Percentiles rank a stretch among this genome's conserved stretches.
Evolutionary conservation across 2,797 vertebrate genomes (phyloP).

Genomic region (Meriones psammophilus): DNA sequence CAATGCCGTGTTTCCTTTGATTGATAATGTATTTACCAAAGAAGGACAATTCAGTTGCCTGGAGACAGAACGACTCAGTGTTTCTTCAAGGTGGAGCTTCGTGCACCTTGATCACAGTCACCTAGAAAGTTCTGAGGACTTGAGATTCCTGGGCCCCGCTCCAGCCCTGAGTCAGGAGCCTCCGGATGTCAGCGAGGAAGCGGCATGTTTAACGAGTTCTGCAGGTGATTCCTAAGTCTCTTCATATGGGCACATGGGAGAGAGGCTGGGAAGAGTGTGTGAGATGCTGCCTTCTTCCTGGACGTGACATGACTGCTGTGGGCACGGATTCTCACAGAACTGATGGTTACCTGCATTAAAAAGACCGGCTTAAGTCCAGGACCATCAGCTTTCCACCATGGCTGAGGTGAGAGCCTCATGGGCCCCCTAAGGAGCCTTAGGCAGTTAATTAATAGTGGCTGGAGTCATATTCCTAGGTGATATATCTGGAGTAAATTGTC

Average conservation of each 20-base stretch:
- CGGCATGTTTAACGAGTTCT: neutral
- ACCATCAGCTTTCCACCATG: no score
- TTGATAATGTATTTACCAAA: conserved; percentile 36
- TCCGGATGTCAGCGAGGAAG: neutral
- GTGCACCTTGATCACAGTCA: neutral
- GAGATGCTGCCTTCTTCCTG: no score
- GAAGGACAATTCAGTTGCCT: conserved; percentile 35
- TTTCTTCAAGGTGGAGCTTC: conserved; percentile 46
- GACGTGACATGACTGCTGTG: no score
- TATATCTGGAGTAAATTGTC: neutral
- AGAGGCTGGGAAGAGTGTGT: neutral
- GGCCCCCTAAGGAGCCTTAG: neutral
- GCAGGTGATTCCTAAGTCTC: conserved; percentile 32
- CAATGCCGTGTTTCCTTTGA: conserved; percentile 7
- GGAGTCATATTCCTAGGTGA: neutral
- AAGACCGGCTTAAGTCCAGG: neutral
- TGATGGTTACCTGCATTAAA: neutral
- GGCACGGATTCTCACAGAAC: neutral
- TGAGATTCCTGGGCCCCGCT: neutral
- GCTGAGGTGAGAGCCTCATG: neutral
- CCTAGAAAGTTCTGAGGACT: neutral
- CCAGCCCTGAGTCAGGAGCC: neutral
- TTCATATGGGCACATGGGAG: neutral
- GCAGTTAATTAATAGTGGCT: neutral
- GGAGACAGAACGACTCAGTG: neutral